A percentile compares a stretch with the other conserved stretches of the same genome.
phyloP scores from a whole-genome alignment of 2,888 invertebrate species.

The Halocaridina rubra region DNA sequence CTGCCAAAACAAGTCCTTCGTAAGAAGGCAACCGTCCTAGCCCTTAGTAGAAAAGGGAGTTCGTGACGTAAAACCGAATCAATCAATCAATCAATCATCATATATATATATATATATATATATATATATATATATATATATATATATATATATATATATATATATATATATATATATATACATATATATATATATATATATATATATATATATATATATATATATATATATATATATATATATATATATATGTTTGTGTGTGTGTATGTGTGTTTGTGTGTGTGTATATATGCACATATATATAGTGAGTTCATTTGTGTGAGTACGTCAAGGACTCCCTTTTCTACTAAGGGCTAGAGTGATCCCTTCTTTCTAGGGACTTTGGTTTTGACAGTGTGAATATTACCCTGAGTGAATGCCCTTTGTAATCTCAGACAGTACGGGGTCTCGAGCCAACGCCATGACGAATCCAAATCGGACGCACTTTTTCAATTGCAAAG shows the following conservation, averaged over 20 bases:
- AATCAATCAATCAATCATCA: background rate
- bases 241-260: background rate
- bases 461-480: too few relatives aligned
- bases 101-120: background rate
- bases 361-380: too few relatives aligned
- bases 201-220: background rate
- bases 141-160: slow-evolving; percentile 2
- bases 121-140: background rate
- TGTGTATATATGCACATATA: background rate
- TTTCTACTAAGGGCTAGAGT: too few relatives aligned
- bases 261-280: background rate
- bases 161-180: background rate
- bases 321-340: too few relatives aligned
- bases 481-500: too few relatives aligned
- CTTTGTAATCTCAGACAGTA: too few relatives aligned
- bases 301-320: background rate
- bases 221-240: slow-evolving; percentile 14
- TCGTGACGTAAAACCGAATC: background rate
- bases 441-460: too few relatives aligned
- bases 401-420: too few relatives aligned
- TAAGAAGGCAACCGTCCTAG: too few relatives aligned
- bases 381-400: too few relatives aligned
- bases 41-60: background rate
- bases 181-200: background rate
- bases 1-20: too few relatives aligned